Conservation (phyloP, 92 coral and sea anemone genomes). For the Scolanthus callimorphus region DNA sequence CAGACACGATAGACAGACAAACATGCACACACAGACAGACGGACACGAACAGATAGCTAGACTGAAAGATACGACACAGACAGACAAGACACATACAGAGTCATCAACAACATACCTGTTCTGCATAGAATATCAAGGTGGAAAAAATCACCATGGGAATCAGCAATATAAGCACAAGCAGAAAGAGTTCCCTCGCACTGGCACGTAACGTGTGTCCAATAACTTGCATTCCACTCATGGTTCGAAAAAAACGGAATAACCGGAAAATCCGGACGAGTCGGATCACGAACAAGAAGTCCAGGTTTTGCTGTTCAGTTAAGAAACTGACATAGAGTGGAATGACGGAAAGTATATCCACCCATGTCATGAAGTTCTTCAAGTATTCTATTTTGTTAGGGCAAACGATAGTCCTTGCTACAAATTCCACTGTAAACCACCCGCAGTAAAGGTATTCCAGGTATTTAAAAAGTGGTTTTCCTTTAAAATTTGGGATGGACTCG, state of each 20-base stretch:
- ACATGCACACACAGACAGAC: too few species aligned
- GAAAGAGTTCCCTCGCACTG: constrained; percentile 88
- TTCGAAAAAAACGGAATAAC: constrained; percentile 95
- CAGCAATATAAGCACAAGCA: constrained; percentile 72
- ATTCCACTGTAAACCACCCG: constrained; percentile 78
- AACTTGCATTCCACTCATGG: constrained; percentile 99
- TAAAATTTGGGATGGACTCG: constrained; percentile 51
- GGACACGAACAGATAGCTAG: too few species aligned
- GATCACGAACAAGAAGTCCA: constrained; percentile 80
- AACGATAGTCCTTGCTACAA: constrained; percentile 62
- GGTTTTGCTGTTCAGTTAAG: constrained; percentile 6
- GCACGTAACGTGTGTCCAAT: constrained; percentile 98
- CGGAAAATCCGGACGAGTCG: constrained; percentile 96
- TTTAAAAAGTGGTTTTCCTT: constrained; percentile 13
- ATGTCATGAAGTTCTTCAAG: constrained; percentile 76
- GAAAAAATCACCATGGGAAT: constrained; percentile 99
- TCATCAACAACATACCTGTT: too few species aligned
- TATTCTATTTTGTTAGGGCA: constrained; percentile 64
- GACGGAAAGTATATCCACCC: constrained; percentile 92
- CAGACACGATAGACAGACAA: too few species aligned
- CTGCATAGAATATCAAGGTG: constrained; percentile 87
- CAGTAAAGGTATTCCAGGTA: constrained; percentile 81
- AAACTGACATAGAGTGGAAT: constrained; percentile 84
- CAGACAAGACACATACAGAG: too few species aligned
- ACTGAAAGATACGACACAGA: too few species aligned